phyloP scores from a whole-genome alignment of 2,888 invertebrate genomes.

The Amblyjoppa fuscipennis region DNA sequence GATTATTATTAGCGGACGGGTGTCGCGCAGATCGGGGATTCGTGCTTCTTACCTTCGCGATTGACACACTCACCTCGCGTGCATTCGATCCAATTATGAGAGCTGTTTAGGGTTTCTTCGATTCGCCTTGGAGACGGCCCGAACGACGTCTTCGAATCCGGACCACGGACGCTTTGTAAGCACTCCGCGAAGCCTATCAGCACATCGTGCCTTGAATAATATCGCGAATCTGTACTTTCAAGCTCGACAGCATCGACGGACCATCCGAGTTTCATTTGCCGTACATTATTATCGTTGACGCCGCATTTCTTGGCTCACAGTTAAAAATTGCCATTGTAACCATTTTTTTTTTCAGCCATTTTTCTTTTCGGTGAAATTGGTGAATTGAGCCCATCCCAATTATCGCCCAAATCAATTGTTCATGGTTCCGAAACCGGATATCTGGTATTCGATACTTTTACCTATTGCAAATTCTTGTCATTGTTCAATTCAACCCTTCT shows the following conservation, averaged over 20 bases:
- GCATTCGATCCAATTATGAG: constrained; percentile 57
- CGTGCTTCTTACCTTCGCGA: constrained; percentile 7
- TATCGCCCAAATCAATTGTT: too few relatives aligned
- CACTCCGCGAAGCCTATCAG: constrained; percentile 58
- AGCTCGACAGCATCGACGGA: neutral
- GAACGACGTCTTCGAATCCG: constrained; percentile 52
- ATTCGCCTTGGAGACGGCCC: constrained; percentile 53
- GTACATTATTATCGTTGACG: too few relatives aligned
- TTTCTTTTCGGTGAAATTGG: too few relatives aligned
- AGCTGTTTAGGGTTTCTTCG: constrained; percentile 63
- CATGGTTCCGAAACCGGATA: too few relatives aligned
- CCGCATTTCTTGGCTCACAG: too few relatives aligned
- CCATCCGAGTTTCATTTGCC: neutral
- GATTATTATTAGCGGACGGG: neutral
- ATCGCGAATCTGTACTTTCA: constrained; percentile 16
- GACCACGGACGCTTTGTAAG: constrained; percentile 52
- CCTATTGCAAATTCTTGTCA: too few relatives aligned
- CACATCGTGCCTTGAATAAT: constrained; percentile 46
- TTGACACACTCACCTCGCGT: constrained; percentile 35
- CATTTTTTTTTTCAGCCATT: too few relatives aligned
- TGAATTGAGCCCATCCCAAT: too few relatives aligned
- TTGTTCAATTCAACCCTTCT: constrained; percentile 4
- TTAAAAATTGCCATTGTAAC: too few relatives aligned
- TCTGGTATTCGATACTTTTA: too few relatives aligned
- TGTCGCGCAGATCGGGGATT: too few relatives aligned